Conservation (phyloP, 2,888 invertebrate species). For the Omphaloscelis lunosa region DNA sequence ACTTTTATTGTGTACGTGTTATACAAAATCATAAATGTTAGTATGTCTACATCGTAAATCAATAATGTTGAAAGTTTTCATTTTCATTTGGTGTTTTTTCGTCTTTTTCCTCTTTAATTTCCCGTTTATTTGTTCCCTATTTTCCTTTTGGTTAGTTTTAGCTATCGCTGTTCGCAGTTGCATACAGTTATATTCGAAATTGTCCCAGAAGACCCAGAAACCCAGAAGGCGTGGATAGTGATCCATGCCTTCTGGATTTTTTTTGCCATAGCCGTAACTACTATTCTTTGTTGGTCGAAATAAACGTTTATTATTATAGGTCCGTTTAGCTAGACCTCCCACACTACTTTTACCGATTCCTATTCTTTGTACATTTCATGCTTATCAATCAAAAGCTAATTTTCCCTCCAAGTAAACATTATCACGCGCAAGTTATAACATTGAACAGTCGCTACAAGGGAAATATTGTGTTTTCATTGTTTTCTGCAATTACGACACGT, state of each 20-base stretch:
- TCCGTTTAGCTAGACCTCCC: background rate
- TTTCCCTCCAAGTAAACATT: constrained; percentile 30
- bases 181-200: background rate
- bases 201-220: too few relatives aligned
- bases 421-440: constrained; percentile 36
- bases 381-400: constrained; percentile 40
- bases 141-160: background rate
- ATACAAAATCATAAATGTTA: background rate
- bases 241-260: background rate
- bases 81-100: background rate
- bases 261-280: too few relatives aligned
- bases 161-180: background rate
- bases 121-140: background rate
- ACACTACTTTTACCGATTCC: background rate
- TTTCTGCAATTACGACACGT: constrained; percentile 55
- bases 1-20: background rate
- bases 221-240: too few relatives aligned
- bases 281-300: too few relatives aligned
- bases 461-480: constrained; percentile 60
- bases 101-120: background rate
- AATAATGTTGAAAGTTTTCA: background rate
- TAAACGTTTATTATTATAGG: too few relatives aligned
- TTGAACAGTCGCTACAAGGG: constrained; percentile 39
- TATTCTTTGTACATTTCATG: background rate
- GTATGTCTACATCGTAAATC: background rate